Evolutionary conservation across 2,797 vertebrate species (phyloP).

Genomic region (Myotis daubentonii): DNA sequence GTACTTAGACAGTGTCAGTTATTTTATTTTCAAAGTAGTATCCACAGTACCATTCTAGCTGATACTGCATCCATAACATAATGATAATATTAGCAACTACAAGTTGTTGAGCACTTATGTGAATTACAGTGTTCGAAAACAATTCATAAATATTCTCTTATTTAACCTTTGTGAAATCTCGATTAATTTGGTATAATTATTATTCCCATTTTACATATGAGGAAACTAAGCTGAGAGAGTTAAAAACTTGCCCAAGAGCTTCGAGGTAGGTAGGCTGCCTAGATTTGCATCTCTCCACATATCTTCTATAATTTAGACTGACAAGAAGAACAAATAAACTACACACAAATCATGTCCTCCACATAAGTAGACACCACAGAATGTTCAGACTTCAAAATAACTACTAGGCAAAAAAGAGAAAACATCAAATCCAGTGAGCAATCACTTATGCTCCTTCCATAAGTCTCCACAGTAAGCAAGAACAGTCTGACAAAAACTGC

Average conservation of each 20-base stretch:
- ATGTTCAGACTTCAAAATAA: not conserved
- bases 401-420: not conserved
- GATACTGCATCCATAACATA: not conserved
- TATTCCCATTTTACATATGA: not conserved
- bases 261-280: not conserved
- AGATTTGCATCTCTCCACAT: not conserved
- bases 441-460: not conserved
- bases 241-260: not conserved
- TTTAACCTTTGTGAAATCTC: slow-evolving; percentile 4
- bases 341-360: not conserved
- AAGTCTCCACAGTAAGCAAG: not conserved
- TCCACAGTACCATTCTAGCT: not conserved
- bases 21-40: slow-evolving; percentile 11
- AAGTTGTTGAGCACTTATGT: not conserved
- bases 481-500: not conserved
- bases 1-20: not conserved
- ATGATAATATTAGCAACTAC: not conserved
- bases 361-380: not conserved
- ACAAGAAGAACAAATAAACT: not conserved
- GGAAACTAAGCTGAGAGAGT: not conserved
- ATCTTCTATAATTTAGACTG: not conserved
- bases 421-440: not conserved
- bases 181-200: not conserved
- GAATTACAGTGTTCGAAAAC: not conserved
- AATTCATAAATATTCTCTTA: not conserved